A percentile compares a stretch with the other conserved stretches of the same genome.
Evolutionary conservation across 2,797 vertebrate genomes (phyloP).

Genomic region (Microhierax caerulescens): DNA sequence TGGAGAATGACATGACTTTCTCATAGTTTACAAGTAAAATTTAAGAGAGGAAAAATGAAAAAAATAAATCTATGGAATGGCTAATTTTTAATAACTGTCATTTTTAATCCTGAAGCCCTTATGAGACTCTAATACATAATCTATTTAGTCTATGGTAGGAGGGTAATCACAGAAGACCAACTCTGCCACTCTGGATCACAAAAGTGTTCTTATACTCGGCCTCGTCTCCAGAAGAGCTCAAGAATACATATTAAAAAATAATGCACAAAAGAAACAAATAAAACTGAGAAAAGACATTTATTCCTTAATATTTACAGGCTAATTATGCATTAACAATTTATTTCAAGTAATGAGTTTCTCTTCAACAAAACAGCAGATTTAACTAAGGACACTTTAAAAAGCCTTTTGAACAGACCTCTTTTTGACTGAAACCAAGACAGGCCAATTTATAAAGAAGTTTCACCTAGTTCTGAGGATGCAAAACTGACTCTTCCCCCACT

Average conservation of each 20-base stretch:
- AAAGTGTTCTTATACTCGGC: background rate
- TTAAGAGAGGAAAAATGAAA: background rate
- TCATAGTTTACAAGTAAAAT: too few species aligned
- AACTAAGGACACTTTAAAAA: background rate
- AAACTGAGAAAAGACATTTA: background rate
- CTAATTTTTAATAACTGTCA: background rate
- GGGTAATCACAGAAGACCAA: background rate
- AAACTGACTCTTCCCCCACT: background rate
- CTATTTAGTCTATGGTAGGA: background rate
- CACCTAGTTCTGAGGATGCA: background rate
- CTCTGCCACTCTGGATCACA: background rate
- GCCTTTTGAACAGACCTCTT: background rate
- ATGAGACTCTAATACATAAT: background rate
- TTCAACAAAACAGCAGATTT: background rate
- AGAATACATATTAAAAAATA: background rate
- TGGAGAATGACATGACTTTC: background rate
- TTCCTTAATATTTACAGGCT: background rate
- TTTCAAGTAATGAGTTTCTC: background rate
- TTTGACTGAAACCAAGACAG: background rate
- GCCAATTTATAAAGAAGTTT: background rate
- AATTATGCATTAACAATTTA: background rate
- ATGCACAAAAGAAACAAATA: background rate
- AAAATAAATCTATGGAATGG: background rate
- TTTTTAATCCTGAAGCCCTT: background rate
- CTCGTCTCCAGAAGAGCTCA: background rate